Evolutionary conservation across 2,888 invertebrate genomes (phyloP).

Genomic region (Trypoxylon attenuatum): DNA sequence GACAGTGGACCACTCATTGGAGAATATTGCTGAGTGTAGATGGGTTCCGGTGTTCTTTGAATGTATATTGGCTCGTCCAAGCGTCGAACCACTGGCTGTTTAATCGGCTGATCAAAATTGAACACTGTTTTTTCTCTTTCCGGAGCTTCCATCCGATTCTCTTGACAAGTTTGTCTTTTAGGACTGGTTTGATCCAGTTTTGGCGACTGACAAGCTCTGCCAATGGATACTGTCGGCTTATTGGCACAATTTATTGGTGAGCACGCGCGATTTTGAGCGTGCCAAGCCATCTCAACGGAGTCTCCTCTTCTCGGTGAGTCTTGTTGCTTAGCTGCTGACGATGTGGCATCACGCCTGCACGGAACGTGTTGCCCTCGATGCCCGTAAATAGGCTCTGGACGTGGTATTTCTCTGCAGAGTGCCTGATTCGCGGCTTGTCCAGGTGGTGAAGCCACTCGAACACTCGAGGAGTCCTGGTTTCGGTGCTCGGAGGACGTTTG

Average conservation of each 20-base stretch:
- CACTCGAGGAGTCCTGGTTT: conserved; percentile 5
- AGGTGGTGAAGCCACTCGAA: neutral
- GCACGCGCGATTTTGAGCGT: conserved; percentile 19
- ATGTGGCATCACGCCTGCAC: neutral
- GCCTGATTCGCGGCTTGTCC: neutral
- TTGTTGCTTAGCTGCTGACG: neutral
- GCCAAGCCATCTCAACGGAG: conserved; percentile 31
- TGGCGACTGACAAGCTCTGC: neutral
- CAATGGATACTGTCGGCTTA: neutral
- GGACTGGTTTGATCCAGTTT: neutral
- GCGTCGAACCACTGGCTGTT: neutral
- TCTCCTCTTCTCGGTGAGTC: neutral
- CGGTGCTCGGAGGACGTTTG: conserved; percentile 10
- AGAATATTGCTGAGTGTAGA: conserved; percentile 29
- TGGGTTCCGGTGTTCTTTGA: conserved; percentile 51
- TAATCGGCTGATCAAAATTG: neutral
- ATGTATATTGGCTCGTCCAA: conserved; percentile 6
- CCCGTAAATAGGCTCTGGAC: conserved; percentile 63
- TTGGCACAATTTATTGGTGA: neutral
- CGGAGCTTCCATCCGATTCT: neutral
- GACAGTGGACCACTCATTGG: conserved; percentile 39
- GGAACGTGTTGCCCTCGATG: neutral
- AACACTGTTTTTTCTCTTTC: neutral
- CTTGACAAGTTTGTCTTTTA: neutral
- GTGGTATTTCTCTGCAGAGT: conserved; percentile 35